Base-by-base conservation (phyloP, 2,888 invertebrate species). In the Cyclophora albipunctata region DNA sequence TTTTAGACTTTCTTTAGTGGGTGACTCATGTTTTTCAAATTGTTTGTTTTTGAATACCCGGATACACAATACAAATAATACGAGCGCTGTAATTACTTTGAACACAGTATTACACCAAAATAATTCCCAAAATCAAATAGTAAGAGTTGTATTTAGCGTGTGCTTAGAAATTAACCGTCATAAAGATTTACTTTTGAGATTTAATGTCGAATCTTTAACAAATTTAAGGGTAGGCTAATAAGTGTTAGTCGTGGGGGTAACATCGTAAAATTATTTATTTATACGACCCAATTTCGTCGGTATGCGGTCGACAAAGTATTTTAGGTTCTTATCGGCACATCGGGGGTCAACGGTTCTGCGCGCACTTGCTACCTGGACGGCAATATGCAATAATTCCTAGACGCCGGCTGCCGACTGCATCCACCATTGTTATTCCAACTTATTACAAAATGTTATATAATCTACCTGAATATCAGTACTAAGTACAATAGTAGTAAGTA, bases 241-340 rank as follows among this genome's bases (percentile, higher is more conserved):
- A 76, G 74, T 75, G 77, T 78, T 78, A 79, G 78, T 79, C 75
- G 75, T 69, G 69, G 69, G 71, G 77, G 78, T 73, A 73, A 73
- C 79, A 77, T 82, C 75, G 73, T 81, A 80, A 82, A 82, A 81
- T 82, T 82, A 82, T 83, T 82, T 83, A 83, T 84, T 84, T 83
- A 84, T 82, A 79, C 78, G 82, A 81, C 83, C 84, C 77, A 82
- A 81, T 84, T 85, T 78, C 70, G 75, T 75, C 68, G 73, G 78
- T 74, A 77, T 82, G 77, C 73, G 75, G 76, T 77, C 82, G 77
- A 81, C 82, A 81, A 84, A 82, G 83, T 81, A 84, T 81, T 83
- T 84, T 83, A 66, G 81, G 77, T 73, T 73, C 77, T 85, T 85
- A 85, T 84, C 84, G 78, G 77, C 77, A 81, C 75, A 84, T 84